These are phyloP conservation scores for Ciconia maguari DNA, from an alignment of 2,113 vertebrate species.

Conservation along the genomic window DNA sequence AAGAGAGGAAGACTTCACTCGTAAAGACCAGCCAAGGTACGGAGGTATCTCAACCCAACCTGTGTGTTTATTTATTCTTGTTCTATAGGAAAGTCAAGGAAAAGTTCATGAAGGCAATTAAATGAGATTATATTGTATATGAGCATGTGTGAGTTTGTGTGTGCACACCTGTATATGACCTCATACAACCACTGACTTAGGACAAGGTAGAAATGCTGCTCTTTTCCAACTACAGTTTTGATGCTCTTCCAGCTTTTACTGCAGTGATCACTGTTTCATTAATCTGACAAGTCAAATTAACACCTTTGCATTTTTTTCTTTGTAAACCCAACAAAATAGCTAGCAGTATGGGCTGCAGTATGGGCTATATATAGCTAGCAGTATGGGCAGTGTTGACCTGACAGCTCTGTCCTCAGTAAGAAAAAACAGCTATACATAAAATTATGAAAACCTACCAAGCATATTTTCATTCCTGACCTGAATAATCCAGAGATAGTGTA, in stretches of 20 bases:
- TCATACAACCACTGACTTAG: not conserved
- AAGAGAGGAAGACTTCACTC: not conserved
- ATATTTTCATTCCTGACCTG: not conserved
- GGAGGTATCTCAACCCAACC: not conserved
- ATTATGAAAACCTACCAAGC: not conserved
- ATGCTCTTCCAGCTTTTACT: not conserved
- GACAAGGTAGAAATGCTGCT: not conserved
- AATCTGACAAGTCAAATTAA: not conserved
- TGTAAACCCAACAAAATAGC: not conserved
- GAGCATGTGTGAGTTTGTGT: not conserved
- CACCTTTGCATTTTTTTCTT: not conserved
- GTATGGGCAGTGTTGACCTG: not conserved
- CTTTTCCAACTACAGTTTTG: not conserved
- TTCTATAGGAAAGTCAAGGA: not conserved
- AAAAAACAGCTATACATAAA: not conserved
- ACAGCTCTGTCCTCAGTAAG: not conserved
- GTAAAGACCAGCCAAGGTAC: not conserved
- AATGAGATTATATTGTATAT: accelerated
- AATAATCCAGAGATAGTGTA: not conserved
- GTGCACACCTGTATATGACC: not conserved
- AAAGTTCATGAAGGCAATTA: not conserved
- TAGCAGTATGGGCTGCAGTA: not conserved
- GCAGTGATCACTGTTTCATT: not conserved
- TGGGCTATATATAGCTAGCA: not conserved
- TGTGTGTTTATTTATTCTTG: not conserved